These are phyloP conservation scores for Laticauda laticaudata DNA, from an alignment of 2,113 vertebrate species.

Conservation along the genomic window DNA sequence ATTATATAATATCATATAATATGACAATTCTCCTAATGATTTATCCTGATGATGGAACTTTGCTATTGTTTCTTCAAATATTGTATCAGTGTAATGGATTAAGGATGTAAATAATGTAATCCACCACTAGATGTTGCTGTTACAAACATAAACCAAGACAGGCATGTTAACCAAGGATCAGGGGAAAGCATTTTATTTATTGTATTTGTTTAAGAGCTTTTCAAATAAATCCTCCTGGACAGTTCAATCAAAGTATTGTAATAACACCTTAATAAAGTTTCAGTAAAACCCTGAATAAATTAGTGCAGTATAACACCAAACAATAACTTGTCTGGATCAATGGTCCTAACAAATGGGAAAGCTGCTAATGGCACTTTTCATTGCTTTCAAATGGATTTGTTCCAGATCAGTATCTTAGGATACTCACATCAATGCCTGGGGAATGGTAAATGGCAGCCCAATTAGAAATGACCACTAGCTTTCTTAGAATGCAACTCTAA, in stretches of 20 bases:
- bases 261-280: background rate
- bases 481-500: background rate
- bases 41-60: background rate
- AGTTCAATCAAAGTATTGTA: background rate
- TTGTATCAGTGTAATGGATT: background rate
- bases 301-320: background rate
- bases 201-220: background rate
- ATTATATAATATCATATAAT: too few relatives aligned
- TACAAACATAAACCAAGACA: background rate
- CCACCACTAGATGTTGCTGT: slow-evolving; percentile 1
- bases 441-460: background rate
- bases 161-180: background rate
- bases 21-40: background rate
- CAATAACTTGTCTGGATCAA: background rate
- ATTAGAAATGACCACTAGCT: background rate
- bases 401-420: background rate
- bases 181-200: background rate
- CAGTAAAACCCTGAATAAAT: background rate
- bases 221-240: background rate
- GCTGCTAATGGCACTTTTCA: background rate
- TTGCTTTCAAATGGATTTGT: background rate
- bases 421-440: background rate
- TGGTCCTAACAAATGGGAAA: background rate
- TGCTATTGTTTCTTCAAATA: background rate
- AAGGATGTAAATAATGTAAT: background rate